phyloP scores from a whole-genome alignment of 2,113 vertebrate genomes.

The Strix aluco region DNA sequence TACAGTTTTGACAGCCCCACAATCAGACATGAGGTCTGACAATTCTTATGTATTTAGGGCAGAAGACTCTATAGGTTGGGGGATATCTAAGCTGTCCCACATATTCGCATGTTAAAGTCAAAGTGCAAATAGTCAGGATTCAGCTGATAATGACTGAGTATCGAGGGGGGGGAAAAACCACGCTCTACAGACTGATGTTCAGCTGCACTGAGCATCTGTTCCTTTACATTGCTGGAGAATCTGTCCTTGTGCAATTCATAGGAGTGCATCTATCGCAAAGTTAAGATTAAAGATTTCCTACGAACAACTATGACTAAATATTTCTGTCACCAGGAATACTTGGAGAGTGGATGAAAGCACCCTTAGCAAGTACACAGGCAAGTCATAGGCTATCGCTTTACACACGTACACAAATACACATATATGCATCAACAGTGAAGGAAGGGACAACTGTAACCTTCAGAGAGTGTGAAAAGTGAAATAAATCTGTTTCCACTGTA shows the following conservation, averaged over 20 bases:
- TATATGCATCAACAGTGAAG: neutral
- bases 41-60: neutral
- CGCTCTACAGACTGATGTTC: neutral
- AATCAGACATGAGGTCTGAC: fast-evolving
- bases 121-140: neutral
- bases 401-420: neutral
- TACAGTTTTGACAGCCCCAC: neutral
- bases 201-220: neutral
- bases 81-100: neutral
- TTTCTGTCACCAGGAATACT: neutral
- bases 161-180: neutral
- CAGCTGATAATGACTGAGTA: neutral
- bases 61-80: neutral
- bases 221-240: neutral
- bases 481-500: neutral
- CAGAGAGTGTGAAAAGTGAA: neutral
- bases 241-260: neutral
- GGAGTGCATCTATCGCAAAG: neutral
- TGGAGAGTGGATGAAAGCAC: neutral
- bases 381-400: neutral
- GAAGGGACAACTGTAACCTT: neutral
- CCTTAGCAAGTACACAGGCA: neutral
- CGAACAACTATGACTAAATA: neutral
- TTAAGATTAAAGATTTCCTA: neutral
- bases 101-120: neutral